Evolutionary conservation across 2,888 invertebrate species (phyloP), one percentile per base, ranked within the genome.

Genomic region (Drosophila prostipennis): DNA sequence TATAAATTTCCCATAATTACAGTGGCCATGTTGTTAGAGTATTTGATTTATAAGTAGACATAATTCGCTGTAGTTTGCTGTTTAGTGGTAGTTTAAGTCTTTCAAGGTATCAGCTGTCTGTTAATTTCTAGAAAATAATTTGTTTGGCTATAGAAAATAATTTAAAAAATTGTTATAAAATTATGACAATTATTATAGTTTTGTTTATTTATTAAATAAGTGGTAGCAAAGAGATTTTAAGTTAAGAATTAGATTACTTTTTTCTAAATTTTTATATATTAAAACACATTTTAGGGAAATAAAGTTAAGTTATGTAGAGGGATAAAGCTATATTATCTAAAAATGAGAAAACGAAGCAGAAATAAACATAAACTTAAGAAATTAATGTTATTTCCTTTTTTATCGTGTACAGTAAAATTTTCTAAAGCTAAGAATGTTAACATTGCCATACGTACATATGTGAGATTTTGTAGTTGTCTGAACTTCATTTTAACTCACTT

Each of bases 1-100:
- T 80, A 84, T 75, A 80, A 83, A 78, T 73, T 89, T 82, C 72
- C 73, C 75, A 75, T 89, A 89, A 87, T 87, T 89, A 89, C 72
- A 77, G 79, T 69, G 64, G 65, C 58, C 70, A 73, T 64, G 74
- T 80, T 75, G 87, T 81, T 89, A 73, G 77, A 13, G 65, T 63
- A 76, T 76, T 84, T 87, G 86, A 87, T 87, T 87, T 87, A 89
- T 89, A 88, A 76, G 76, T 64, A 29, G 42, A 26, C 68, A 69
- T 69, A 42, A 42, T 52, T 69, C 36, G 42, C 49, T 45, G 14
- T 52, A 37, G 29, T 37, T 42, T 42, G n/a, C 23, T 23, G 16
- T 34, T 26, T 37, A 32, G 49, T 59, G 69, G 69, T 68, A 51
- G 68, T 45, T 68, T 36, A 40, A 36, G 13, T 16, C 39, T 13